Percentiles rank a stretch among this genome's conserved stretches.
Evolutionary conservation across 2,797 vertebrate species (phyloP).

Genomic region (Xenopus petersii): DNA sequence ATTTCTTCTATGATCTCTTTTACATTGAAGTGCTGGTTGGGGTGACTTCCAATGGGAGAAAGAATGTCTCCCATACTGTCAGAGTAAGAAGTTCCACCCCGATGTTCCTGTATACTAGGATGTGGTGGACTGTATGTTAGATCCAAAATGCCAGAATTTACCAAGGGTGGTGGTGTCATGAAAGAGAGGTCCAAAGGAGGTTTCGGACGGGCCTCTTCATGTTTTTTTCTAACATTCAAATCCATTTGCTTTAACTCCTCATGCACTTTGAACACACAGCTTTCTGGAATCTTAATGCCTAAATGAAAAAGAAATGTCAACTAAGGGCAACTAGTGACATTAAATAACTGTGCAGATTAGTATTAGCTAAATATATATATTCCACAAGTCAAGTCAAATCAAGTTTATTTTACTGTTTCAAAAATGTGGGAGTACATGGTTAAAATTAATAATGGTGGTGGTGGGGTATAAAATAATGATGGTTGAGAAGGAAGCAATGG

Average conservation of each 20-base stretch:
- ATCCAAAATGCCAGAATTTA: constrained; percentile 75
- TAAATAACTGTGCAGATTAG: no score
- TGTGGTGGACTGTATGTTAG: constrained; percentile 69
- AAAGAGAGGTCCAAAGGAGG: constrained; percentile 36
- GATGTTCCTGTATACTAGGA: constrained; percentile 49
- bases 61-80: constrained; percentile 4
- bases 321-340: no score
- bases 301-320: background rate
- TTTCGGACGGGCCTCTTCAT: constrained; percentile 35
- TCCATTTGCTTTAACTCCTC: constrained; percentile 87
- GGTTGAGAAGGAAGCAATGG: no score
- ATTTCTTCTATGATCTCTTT: constrained; percentile 71
- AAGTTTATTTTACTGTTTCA: background rate
- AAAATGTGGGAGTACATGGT: no score
- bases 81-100: constrained; percentile 1
- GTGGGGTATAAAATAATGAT: no score
- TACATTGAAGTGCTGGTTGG: constrained; percentile 63
- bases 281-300: constrained; percentile 97
- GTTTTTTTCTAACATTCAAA: constrained; percentile 78
- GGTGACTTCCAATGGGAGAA: constrained; percentile 44
- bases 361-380: no score
- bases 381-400: no score
- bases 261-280: constrained; percentile 79
- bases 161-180: constrained; percentile 45
- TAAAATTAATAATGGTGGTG: no score